phyloP scores from a whole-genome alignment of 2,113 vertebrate species.

The Calypte anna region DNA sequence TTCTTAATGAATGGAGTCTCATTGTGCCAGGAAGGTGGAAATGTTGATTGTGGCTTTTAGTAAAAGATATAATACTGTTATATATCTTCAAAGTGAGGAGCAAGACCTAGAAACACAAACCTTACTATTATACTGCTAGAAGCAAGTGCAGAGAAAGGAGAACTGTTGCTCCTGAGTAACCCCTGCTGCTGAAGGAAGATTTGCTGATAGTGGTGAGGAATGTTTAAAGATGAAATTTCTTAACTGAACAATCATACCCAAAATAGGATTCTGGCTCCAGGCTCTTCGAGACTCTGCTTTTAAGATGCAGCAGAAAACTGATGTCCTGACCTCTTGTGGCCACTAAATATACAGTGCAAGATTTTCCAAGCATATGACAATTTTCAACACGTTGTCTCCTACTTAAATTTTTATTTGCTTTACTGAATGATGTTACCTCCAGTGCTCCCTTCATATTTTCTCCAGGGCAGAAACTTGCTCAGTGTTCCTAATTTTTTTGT shows the following conservation, averaged over 20 bases:
- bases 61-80: background rate
- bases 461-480: background rate
- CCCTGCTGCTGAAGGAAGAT: background rate
- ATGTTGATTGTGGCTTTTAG: background rate
- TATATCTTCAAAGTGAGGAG: background rate
- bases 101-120: background rate
- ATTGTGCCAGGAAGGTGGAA: background rate
- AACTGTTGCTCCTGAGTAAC: background rate
- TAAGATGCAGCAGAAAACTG: slow-evolving; percentile 22
- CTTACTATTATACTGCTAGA: background rate
- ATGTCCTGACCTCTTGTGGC: slow-evolving; percentile 64
- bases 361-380: slow-evolving; percentile 23
- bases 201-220: background rate
- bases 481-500: background rate
- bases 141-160: background rate
- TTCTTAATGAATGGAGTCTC: background rate
- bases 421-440: background rate
- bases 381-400: background rate
- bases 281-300: background rate
- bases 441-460: background rate
- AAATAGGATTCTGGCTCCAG: background rate
- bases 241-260: background rate
- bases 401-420: background rate
- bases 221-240: slow-evolving; percentile 22
- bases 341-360: slow-evolving; percentile 29